Base-by-base conservation (phyloP, 1,140 invertebrate species). In the Drosophila malerkotliana region DNA sequence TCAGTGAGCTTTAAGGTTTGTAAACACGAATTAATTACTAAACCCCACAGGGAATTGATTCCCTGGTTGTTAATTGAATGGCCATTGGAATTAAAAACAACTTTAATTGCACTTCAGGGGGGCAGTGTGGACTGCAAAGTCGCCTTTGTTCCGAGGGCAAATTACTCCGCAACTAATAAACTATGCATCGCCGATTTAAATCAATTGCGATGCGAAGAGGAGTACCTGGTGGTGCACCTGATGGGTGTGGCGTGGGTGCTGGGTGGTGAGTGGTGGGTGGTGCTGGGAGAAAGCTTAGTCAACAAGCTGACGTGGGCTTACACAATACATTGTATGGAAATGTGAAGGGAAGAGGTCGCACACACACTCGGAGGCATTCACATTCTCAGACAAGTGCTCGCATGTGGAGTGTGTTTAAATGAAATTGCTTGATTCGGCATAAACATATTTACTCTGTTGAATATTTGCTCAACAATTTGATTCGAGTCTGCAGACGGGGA, bases 401-500 rank as follows among this genome's bases (percentile, higher is more conserved):
- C 37, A 61, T 54, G 62, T 59, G 72, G 82, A 75, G 83, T 85
- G 82, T 85, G 78, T 82, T 85, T 87, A 88, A 85, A 88, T 87
- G 82, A 87, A 87, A 87, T 87, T 87, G 83, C 82, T 87, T 87
- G 82, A 87, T 87, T 87, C 82, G 82, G 83, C 82, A 87, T 87
- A 88, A 87, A 87, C 82, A 87, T 87, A 87, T 87, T 87, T 87
- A 87, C 82, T 81, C 82, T 87, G 83, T 87, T 87, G 82, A 87
- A 88, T 87, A 88, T 87, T 87, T 87, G 83, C 82, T 81, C 83
- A 87, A 87, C 82, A 87, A 87, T 87, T 87, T 88, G 82, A 88
- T 88, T 88, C 72, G 72, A 57, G 78, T 80, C 61, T 55, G 68
- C 26, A 30, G 32, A 21, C 18, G 8, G 18, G 18, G 21, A 21